Percentiles rank a stretch among this genome's conserved stretches.
phyloP scores from a whole-genome alignment of 2,113 vertebrate genomes.

The Clarias magur region DNA sequence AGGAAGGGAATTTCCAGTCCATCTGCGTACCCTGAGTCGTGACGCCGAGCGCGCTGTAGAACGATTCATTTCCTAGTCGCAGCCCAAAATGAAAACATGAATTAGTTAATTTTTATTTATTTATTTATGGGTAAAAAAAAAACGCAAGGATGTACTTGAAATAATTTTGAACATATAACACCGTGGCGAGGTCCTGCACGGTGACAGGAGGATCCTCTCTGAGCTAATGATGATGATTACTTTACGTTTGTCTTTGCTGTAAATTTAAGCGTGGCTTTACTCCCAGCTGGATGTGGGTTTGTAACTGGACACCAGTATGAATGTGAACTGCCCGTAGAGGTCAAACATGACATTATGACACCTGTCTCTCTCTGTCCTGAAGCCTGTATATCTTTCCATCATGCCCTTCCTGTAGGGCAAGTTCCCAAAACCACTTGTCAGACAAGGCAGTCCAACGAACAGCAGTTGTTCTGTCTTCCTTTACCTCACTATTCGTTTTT shows the following conservation, averaged over 20 bases:
- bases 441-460: not conserved
- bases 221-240: not conserved
- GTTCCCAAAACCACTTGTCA: not conserved
- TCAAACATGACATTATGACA: slow-evolving; percentile 66
- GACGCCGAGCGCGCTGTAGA: not conserved
- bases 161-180: not conserved
- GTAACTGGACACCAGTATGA: slow-evolving; percentile 68
- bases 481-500: not conserved
- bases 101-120: not conserved
- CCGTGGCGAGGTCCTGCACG: not conserved
- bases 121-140: not conserved
- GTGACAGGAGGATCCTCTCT: not conserved
- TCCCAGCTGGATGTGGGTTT: slow-evolving; percentile 37
- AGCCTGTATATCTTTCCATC: not conserved
- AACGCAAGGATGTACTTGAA: not conserved
- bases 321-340: slow-evolving; percentile 59
- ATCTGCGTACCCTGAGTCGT: not conserved
- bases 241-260: not conserved
- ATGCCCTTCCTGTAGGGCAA: not conserved
- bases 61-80: not conserved
- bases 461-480: slow-evolving; percentile 22
- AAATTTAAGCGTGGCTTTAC: not conserved
- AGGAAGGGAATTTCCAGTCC: not conserved
- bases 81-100: not conserved
- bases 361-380: slow-evolving; percentile 59